These are phyloP conservation scores for Pterostichus madidus DNA, from an alignment of 2,888 invertebrate species.

Conservation along the genomic window DNA sequence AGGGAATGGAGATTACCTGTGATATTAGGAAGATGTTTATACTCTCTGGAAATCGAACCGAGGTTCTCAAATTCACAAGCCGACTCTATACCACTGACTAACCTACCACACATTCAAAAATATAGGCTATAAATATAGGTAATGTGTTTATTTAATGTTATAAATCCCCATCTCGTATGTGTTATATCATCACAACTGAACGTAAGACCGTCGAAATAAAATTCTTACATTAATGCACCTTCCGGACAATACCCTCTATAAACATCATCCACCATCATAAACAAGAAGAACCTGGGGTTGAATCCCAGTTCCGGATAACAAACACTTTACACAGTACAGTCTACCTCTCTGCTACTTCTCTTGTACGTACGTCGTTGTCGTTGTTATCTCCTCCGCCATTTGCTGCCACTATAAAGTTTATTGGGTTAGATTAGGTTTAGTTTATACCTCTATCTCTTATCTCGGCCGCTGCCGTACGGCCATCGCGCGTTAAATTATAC, in stretches of 20 bases:
- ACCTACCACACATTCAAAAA: too few relatives aligned
- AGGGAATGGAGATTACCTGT: too few relatives aligned
- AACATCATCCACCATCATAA: constrained; percentile 27
- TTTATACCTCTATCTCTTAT: constrained; percentile 78
- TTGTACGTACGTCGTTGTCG: constrained; percentile 13
- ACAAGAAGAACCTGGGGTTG: constrained; percentile 35
- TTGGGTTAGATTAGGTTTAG: constrained; percentile 78
- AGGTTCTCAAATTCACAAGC: too few relatives aligned
- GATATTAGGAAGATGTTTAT: too few relatives aligned
- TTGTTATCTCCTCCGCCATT: constrained; percentile 77
- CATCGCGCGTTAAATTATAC: constrained; percentile 64
- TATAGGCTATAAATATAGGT: too few relatives aligned
- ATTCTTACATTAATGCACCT: constrained; percentile 6
- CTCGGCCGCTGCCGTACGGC: constrained; percentile 68
- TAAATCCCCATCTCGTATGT: too few relatives aligned
- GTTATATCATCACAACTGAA: too few relatives aligned
- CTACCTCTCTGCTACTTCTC: constrained; percentile 8
- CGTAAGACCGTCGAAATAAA: background rate
- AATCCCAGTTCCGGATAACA: constrained; percentile 43
- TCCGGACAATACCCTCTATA: constrained; percentile 16
- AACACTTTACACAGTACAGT: constrained; percentile 4
- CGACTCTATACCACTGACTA: too few relatives aligned
- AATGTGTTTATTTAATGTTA: too few relatives aligned
- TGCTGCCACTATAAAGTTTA: constrained; percentile 78
- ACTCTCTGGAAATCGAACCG: too few relatives aligned